Base-by-base conservation (phyloP, 2,888 invertebrate genomes). In the Cremastobaeus sp. region DNA sequence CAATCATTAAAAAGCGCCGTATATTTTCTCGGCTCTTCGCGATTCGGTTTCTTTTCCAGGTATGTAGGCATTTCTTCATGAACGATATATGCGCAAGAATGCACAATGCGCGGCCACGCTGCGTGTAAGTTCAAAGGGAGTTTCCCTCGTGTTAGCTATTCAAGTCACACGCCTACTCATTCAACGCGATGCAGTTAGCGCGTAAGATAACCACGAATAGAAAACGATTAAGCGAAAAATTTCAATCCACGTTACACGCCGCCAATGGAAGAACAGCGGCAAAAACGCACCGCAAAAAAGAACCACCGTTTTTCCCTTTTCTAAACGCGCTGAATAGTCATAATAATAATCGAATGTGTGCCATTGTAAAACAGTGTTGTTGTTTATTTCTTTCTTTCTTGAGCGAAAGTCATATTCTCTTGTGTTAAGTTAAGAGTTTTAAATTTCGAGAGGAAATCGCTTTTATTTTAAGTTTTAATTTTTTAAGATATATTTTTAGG, bases 161-260 rank as follows among this genome's bases (percentile, higher is more conserved):
- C 79, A 73, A 65, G 57, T 66, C 76, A 76, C 76, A 78, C 79
- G 78, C 77, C 79, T 72, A 78, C 79, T 74, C 68, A 69, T 72
- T 62, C 70, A 77, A 78, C 75, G 75, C 76, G 75, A 76, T 74
- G 75, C 72, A 57, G 76, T 77, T 59, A 72, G 52, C 59, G 60
- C 66, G 66, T 43, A 48, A 57, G 59, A 62, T 65, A 50, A 57
- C 43, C 52, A 15, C 21, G 21, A 14, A 54, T 30, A 32, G 21
- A 35, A 62, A 50, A 47, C 6, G 32, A 30, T 14, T 4, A 11
- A 12, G 12, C 2, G 20, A 28, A 39, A 39, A 52, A 34, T 37
- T 55, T 47, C 34, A 35, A 57, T 65, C 50, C 50, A 62, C 62
- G 62, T 41, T 43, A 41, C 32, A 62, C 39, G 15, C 21, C 32